These are phyloP conservation scores for Sialis fuliginosa DNA, from an alignment of 2,888 invertebrate genomes.

Conservation along the genomic window DNA sequence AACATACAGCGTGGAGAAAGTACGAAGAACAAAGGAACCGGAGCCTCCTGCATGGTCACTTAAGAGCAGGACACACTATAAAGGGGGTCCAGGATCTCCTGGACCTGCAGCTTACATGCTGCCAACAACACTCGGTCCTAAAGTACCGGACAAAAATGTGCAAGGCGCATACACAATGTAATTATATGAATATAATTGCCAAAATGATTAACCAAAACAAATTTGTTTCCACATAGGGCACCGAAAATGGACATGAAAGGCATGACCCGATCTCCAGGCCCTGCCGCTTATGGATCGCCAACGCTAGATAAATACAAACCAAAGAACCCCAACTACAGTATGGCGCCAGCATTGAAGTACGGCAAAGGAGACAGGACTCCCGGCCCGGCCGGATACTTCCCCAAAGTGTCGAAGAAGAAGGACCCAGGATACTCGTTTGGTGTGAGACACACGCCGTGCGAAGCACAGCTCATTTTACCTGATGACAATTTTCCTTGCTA, in stretches of 20 bases:
- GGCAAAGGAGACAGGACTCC: conserved; percentile 23
- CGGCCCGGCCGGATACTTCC: conserved; percentile 36
- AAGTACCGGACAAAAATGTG: conserved; percentile 29
- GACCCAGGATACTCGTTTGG: conserved; percentile 41
- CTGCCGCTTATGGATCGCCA: conserved; percentile 24
- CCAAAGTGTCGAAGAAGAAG: conserved; percentile 24
- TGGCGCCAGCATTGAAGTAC: conserved; percentile 11
- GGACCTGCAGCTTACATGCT: conserved; percentile 42
- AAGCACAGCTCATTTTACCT: conserved; percentile 36
- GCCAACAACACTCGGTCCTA: conserved; percentile 31
- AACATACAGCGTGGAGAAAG: conserved; percentile 40
- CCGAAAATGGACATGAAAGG: not conserved
- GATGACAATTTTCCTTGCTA: conserved; percentile 22
- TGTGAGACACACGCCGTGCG: conserved; percentile 32
- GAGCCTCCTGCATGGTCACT: conserved; percentile 41
- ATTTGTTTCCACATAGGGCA: not conserved
- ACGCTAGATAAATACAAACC: conserved; percentile 17
- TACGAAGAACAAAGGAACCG: conserved; percentile 30
- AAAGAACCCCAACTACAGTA: conserved; percentile 19
- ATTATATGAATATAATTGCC: conserved; percentile 6
- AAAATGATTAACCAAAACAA: conserved; percentile 1
- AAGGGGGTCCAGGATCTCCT: conserved; percentile 24
- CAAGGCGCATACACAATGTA: conserved; percentile 33
- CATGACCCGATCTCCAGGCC: conserved; percentile 21
- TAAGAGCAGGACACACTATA: conserved; percentile 23